Evolutionary conservation across 2,113 vertebrate species (phyloP).

Genomic region (Indicator indicator): DNA sequence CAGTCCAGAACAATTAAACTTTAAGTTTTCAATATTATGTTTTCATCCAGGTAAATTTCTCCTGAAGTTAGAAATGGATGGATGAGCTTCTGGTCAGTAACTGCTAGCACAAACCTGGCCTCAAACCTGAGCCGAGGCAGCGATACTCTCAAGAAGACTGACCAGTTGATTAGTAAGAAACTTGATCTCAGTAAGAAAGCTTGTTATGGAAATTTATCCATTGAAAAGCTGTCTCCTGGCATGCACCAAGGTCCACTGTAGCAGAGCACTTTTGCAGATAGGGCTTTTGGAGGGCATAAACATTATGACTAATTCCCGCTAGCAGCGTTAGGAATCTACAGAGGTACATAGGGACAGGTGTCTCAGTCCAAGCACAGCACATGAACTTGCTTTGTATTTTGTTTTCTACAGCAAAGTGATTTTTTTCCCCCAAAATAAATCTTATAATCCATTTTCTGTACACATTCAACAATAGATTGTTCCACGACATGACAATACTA

Average conservation of each 20-base stretch:
- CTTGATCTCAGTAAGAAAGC: neutral
- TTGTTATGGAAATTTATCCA: neutral
- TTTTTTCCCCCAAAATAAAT: neutral
- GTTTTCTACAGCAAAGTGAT: neutral
- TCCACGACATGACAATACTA: neutral
- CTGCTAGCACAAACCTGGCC: neutral
- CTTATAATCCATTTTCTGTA: neutral
- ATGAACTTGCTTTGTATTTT: neutral
- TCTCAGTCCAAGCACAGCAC: neutral
- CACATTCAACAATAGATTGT: neutral
- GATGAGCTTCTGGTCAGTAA: neutral
- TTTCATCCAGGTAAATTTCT: neutral
- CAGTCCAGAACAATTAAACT: neutral
- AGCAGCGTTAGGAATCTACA: neutral
- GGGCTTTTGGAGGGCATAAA: neutral
- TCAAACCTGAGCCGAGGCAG: neutral
- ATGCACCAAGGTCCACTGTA: neutral
- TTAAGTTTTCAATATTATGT: neutral
- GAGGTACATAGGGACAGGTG: rapidly evolving
- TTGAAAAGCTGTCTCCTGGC: neutral
- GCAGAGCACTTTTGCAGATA: rapidly evolving
- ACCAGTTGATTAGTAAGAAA: neutral
- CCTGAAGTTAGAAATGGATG: neutral
- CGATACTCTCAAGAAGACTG: neutral
- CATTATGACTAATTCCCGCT: neutral